Evolutionary conservation across 2,113 vertebrate genomes (phyloP).

Genomic region (Strigops habroptila): DNA sequence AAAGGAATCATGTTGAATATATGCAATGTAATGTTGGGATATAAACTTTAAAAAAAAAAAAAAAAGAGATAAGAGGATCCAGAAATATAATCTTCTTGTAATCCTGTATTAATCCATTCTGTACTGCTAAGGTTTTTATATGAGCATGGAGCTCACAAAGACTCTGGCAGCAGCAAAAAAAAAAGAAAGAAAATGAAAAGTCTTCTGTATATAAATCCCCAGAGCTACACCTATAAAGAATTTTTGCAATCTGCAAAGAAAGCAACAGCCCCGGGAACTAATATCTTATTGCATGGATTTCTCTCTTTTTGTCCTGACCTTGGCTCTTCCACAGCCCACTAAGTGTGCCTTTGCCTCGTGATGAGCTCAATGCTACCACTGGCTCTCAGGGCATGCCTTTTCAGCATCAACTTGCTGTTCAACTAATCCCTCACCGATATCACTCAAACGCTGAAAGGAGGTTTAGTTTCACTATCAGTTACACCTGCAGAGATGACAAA

Average conservation of each 20-base stretch:
- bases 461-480: not conserved
- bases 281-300: constrained; percentile 20
- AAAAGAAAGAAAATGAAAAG: constrained; percentile 12
- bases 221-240: constrained; percentile 27
- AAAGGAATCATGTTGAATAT: constrained; percentile 17
- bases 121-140: constrained; percentile 36
- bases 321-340: not conserved
- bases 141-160: constrained; percentile 33
- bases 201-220: constrained; percentile 43
- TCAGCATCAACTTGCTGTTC: not conserved
- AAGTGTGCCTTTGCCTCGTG: not conserved
- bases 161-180: constrained; percentile 7
- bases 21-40: not conserved
- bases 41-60: not conserved
- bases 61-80: not conserved
- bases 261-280: constrained; percentile 34
- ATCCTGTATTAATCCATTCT: constrained; percentile 52
- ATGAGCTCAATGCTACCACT: not conserved
- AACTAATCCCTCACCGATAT: not conserved
- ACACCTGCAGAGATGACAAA: not conserved
- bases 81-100: constrained; percentile 33
- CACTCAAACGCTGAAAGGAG: not conserved
- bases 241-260: constrained; percentile 39
- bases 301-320: constrained; percentile 51
- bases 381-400: not conserved